Evolutionary conservation across 2,888 invertebrate species (phyloP).

Genomic region (Hypolimnas misippus): DNA sequence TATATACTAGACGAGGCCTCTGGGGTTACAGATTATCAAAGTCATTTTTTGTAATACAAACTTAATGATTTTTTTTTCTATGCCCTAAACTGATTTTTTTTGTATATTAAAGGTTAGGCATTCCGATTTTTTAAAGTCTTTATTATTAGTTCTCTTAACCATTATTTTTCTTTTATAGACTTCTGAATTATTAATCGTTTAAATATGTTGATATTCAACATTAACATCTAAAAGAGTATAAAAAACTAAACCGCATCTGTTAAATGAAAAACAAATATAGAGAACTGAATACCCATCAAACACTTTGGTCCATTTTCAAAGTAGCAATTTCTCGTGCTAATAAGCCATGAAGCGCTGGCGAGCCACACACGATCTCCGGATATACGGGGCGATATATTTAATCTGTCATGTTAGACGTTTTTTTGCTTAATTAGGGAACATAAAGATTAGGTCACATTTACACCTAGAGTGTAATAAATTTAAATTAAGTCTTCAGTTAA

Average conservation of each 20-base stretch:
- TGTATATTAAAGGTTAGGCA: too few species aligned
- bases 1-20: too few species aligned
- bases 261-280: constrained; percentile 22
- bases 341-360: constrained; percentile 76
- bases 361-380: constrained; percentile 66
- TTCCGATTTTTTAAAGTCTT: too few species aligned
- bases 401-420: constrained; percentile 51
- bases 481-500: too few species aligned
- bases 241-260: constrained; percentile 12
- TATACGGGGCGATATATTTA: constrained; percentile 56
- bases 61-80: too few species aligned
- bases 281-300: constrained; percentile 26
- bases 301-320: constrained; percentile 38
- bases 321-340: constrained; percentile 71
- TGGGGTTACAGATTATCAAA: too few species aligned
- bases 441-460: not conserved
- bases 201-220: not conserved
- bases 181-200: not conserved
- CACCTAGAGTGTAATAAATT: not conserved
- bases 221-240: not conserved
- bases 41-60: too few species aligned
- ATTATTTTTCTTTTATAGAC: not conserved
- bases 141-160: too few species aligned
- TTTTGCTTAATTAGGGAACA: constrained; percentile 42
- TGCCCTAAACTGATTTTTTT: too few species aligned